These are phyloP conservation scores for Dryadula phaetusa DNA, from an alignment of 2,888 invertebrate genomes.

Conservation along the genomic window DNA sequence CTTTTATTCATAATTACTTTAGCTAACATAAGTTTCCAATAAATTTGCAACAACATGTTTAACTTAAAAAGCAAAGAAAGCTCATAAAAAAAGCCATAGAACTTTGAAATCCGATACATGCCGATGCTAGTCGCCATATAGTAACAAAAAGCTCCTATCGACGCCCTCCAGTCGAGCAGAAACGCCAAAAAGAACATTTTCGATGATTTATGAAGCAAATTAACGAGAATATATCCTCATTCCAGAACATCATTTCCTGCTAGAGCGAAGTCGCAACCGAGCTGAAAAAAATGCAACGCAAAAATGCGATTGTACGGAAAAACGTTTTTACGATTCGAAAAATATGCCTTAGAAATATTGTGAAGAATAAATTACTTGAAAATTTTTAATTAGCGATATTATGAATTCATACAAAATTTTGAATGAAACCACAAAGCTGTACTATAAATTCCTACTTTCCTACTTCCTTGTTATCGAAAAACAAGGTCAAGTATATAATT, in stretches of 20 bases:
- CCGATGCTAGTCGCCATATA: conserved; percentile 57
- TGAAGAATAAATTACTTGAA: neutral
- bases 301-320: conserved; percentile 56
- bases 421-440: too few species aligned
- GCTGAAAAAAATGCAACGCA: conserved; percentile 64
- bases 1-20: conserved; percentile 1
- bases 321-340: conserved; percentile 17
- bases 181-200: conserved; percentile 74
- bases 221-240: conserved; percentile 84
- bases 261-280: conserved; percentile 73
- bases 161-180: conserved; percentile 56
- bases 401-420: too few species aligned
- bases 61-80: conserved; percentile 49
- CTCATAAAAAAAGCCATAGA: conserved; percentile 57
- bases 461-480: too few species aligned
- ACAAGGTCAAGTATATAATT: too few species aligned
- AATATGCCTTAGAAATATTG: neutral
- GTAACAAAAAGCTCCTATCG: conserved; percentile 72
- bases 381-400: neutral
- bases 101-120: conserved; percentile 66
- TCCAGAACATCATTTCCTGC: conserved; percentile 82
- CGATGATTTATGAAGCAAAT: conserved; percentile 84
- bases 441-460: too few species aligned
- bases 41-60: conserved; percentile 43
- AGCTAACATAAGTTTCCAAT: conserved; percentile 36